Base-by-base conservation (phyloP, 2,797 vertebrate species). In the Neosilurus mollespiculum region DNA sequence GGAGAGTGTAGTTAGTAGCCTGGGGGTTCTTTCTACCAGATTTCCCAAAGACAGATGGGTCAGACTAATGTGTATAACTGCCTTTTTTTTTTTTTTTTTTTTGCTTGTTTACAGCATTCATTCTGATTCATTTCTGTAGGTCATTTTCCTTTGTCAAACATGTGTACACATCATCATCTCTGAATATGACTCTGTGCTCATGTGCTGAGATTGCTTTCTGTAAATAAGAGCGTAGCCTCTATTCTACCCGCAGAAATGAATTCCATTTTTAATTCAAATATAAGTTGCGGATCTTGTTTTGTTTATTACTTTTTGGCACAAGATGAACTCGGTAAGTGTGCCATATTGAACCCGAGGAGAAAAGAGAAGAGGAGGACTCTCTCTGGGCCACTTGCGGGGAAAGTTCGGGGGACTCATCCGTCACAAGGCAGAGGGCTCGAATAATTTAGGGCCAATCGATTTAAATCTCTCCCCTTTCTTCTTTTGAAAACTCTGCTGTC, bases 401-500 rank as follows among this genome's bases (percentile, higher is more conserved):
- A 83, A 82, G 76, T 82, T 86, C 8, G 82, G 70, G 81, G 84
- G 79, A 81, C 80, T 83, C 81, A 80, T 86, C 84, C 84, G 84
- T 85, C 80, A 66, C 78, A 54, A 85, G 80, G 86, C 85, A 84
- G 87, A 88, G 88, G 62, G 84, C 54, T 80, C 58, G 82, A 87
- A 89, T 90, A 90, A 92, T 92, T 93, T 91, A 91, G 90, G 89
- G 90, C 89, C 87, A 90, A 92, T 75, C 84, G 77, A 86, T 86
- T 86, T 83, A 80, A 83, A 80, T 83, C 82, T 80, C 92, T 94
- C 93, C 93, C 91, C 93, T 92, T 93, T 92, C 88, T 91, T 92
- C 91, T 92, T 90, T 91, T 91, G 91, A 92, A 92, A 94, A 91
- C 90, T 91, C 89, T 90, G 91, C 93, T 91, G 92, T 89, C 83